Conservation (phyloP, 2,888 invertebrate genomes). For the Sialis lutaria region DNA sequence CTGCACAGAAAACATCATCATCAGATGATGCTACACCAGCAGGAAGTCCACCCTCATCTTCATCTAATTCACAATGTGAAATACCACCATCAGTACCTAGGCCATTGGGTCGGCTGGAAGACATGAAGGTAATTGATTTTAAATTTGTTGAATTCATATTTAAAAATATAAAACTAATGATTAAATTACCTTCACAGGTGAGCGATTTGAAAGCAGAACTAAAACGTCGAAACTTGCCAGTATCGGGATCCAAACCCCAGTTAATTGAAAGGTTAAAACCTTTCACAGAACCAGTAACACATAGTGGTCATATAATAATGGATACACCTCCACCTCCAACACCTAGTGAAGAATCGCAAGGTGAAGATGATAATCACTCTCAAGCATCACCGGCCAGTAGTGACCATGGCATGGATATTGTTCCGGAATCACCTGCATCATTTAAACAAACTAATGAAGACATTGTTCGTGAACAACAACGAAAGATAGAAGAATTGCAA, state of each 20-base stretch:
- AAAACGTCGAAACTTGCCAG: conserved; percentile 83
- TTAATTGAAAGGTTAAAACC: conserved; percentile 80
- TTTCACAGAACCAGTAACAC: conserved; percentile 31
- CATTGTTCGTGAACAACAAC: conserved; percentile 65
- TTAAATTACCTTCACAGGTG: not conserved
- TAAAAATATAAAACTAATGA: no score
- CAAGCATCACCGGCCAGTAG: conserved; percentile 30
- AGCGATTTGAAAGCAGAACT: conserved; percentile 88
- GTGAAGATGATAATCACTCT: conserved; percentile 13
- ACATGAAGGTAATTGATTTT: conserved; percentile 61
- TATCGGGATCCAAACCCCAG: conserved; percentile 92
- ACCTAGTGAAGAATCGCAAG: conserved; percentile 15
- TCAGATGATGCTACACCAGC: conserved; percentile 11
- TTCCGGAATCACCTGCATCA: conserved; percentile 6
- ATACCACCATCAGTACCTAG: conserved; percentile 19
- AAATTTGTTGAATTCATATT: no score
- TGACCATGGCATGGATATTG: conserved; percentile 18
- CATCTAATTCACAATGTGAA: conserved; percentile 23
- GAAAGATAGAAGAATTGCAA: conserved; percentile 76
- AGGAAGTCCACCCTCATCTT: conserved; percentile 22
- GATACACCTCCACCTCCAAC: conserved; percentile 23
- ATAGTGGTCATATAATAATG: conserved; percentile 27
- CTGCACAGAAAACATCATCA: conserved; percentile 32
- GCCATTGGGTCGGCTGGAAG: conserved; percentile 58
- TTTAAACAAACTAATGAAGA: conserved; percentile 34